Evolutionary conservation across 2,888 invertebrate genomes (phyloP).

Genomic region (Harpalus rubripes): DNA sequence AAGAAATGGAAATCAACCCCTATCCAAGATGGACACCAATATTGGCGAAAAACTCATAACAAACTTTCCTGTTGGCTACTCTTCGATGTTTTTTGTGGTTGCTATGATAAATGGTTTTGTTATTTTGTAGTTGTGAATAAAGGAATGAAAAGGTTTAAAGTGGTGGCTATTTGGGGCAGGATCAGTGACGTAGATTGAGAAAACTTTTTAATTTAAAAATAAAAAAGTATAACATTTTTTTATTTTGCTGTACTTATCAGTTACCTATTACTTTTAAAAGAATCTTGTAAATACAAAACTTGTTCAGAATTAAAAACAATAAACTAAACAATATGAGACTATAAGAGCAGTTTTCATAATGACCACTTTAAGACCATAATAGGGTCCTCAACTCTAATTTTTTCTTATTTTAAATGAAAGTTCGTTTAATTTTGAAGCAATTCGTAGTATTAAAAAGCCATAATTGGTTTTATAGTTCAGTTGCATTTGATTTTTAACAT

Average conservation of each 20-base stretch:
- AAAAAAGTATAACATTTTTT: not conserved
- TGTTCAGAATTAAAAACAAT: too few relatives aligned
- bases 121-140: slow-evolving; percentile 54
- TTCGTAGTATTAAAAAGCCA: too few relatives aligned
- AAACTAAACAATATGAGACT: too few relatives aligned
- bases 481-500: too few relatives aligned
- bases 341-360: too few relatives aligned
- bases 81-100: slow-evolving; percentile 22
- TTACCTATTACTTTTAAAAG: too few relatives aligned
- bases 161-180: slow-evolving; percentile 7
- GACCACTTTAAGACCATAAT: too few relatives aligned
- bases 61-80: slow-evolving; percentile 42
- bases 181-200: not conserved
- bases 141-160: slow-evolving; percentile 34
- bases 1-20: slow-evolving; percentile 24
- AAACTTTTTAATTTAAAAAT: not conserved
- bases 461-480: too few relatives aligned
- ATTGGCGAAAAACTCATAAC: slow-evolving; percentile 37
- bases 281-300: too few relatives aligned
- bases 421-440: too few relatives aligned
- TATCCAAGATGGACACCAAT: slow-evolving; percentile 1
- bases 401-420: too few relatives aligned
- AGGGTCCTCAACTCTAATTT: too few relatives aligned
- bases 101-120: slow-evolving; percentile 58
- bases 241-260: not conserved